These are phyloP conservation scores for Zootermopsis nevadensis DNA, from an alignment of 2,888 invertebrate genomes.

Conservation along the genomic window DNA sequence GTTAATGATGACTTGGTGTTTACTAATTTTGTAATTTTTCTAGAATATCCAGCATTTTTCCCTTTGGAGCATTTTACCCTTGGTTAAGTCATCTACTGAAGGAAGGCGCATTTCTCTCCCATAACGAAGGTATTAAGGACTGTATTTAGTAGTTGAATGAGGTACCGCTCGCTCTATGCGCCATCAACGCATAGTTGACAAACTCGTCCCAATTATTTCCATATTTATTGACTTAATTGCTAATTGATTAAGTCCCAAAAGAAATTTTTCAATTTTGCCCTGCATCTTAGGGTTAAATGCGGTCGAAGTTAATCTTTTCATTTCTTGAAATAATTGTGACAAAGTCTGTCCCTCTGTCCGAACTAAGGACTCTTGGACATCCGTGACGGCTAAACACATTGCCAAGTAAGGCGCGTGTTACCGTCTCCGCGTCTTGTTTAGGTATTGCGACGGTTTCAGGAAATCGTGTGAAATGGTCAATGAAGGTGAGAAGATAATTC, in stretches of 20 bases:
- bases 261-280: neutral
- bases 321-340: neutral
- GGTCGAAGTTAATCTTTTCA: neutral
- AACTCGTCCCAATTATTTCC: neutral
- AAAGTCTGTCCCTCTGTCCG: neutral
- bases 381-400: neutral
- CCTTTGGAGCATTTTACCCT: too few relatives aligned
- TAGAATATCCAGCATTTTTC: too few relatives aligned
- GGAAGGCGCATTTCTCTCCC: too few relatives aligned
- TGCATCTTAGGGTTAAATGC: neutral
- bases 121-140: neutral
- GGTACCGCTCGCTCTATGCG: neutral
- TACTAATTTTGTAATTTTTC: too few relatives aligned
- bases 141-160: neutral
- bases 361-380: neutral
- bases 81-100: too few relatives aligned
- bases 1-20: too few relatives aligned
- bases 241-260: neutral
- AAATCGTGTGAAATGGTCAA: neutral
- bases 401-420: neutral
- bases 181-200: neutral
- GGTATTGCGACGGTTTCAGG: rapidly evolving
- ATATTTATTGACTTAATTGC: neutral
- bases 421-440: neutral
- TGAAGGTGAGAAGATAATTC: neutral